Percentiles rank a stretch among this genome's conserved stretches.
These are phyloP conservation scores for Calliopsis andreniformis DNA, from an alignment of 1,140 invertebrate genomes.

Conservation along the genomic window DNA sequence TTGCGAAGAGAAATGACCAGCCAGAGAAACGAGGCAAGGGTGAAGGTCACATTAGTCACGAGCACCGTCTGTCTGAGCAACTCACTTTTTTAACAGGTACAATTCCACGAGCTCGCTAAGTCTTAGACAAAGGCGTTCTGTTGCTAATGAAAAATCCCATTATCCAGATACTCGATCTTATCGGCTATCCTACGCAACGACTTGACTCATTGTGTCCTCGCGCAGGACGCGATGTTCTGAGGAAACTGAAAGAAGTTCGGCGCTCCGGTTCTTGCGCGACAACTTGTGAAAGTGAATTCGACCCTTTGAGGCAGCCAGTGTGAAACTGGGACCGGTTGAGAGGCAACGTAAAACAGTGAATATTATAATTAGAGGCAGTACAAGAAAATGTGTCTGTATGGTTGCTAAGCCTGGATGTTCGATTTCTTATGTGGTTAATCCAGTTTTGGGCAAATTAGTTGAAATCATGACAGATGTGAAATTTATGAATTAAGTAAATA, in stretches of 20 bases:
- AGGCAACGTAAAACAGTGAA: neutral
- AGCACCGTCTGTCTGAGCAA: conserved; percentile 34
- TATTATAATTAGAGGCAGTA: neutral
- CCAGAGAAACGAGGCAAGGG: conserved; percentile 60
- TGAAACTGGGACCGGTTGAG: neutral
- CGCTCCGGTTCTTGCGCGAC: neutral
- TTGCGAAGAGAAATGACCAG: conserved; percentile 58
- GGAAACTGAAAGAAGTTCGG: neutral
- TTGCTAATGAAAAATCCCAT: neutral
- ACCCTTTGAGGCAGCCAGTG: neutral
- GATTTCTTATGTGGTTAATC: no score
- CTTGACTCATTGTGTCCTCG: neutral
- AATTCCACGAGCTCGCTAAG: neutral
- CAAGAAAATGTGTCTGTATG: neutral
- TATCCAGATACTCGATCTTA: neutral
- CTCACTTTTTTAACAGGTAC: conserved; percentile 11
- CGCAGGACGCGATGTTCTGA: neutral
- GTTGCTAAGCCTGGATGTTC: no score
- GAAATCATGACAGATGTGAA: no score
- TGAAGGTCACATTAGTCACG: conserved; percentile 62
- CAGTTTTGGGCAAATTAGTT: no score
- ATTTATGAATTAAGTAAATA: no score
- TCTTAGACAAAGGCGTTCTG: neutral
- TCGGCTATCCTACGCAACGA: neutral
- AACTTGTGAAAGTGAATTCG: conserved; percentile 20